phyloP scores from a whole-genome alignment of 2,888 invertebrate species.

The Hylaea fasciaria region DNA sequence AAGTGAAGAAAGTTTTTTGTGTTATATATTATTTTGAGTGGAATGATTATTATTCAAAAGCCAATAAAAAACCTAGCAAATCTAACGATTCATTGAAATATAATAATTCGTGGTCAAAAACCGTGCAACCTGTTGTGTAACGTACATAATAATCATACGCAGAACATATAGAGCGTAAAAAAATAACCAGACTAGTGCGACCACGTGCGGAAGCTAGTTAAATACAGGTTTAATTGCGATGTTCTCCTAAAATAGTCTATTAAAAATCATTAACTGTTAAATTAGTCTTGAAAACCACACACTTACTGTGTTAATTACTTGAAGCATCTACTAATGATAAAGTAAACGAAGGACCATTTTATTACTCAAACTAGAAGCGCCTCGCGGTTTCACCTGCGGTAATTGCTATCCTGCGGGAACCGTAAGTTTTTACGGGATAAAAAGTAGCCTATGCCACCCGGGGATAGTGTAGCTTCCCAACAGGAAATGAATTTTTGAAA shows the following conservation, averaged over 20 bases:
- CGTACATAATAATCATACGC: conserved; percentile 50
- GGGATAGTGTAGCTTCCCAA: no score
- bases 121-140: conserved; percentile 59
- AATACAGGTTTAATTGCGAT: conserved; percentile 8
- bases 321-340: no score
- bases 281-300: not conserved
- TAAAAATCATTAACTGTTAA: no score
- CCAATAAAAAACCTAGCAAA: conserved; percentile 14
- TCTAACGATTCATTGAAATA: conserved; percentile 30
- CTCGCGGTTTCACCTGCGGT: no score
- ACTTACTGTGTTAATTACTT: no score
- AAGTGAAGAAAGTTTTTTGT: conserved; percentile 5
- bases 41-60: not conserved
- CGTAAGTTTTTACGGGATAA: no score
- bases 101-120: conserved; percentile 64
- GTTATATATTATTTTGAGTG: not conserved
- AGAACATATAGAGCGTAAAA: conserved; percentile 68
- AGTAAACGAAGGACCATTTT: no score
- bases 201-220: conserved; percentile 46
- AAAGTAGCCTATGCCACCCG: no score
- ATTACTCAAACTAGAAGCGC: no score
- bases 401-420: no score
- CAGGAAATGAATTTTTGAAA: no score
- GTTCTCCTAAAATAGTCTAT: no score
- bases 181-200: conserved; percentile 56